Conservation (phyloP, 1,140 invertebrate genomes). For the Drosophila athabasca region DNA sequence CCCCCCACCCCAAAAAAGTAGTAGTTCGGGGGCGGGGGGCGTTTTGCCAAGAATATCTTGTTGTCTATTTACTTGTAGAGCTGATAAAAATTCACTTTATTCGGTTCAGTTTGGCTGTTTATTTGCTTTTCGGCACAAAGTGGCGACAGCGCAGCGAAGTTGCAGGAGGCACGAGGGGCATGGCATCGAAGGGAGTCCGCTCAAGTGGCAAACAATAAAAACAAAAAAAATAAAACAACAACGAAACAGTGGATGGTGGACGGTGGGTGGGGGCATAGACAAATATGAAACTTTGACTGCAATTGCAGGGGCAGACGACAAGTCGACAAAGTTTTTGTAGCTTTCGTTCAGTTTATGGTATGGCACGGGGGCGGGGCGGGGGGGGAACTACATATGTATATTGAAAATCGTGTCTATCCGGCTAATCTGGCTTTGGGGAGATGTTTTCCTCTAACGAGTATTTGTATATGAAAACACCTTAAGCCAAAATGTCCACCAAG, state of each 20-base stretch:
- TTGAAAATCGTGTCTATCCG: too few relatives aligned
- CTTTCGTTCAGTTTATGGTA: slow-evolving; percentile 2
- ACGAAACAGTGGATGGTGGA: too few relatives aligned
- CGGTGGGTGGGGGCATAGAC: slow-evolving; percentile 20
- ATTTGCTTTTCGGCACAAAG: slow-evolving; percentile 53
- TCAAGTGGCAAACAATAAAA: slow-evolving; percentile 59
- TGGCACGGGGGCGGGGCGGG: background rate
- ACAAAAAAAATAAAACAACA: slow-evolving; percentile 12
- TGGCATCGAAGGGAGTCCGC: slow-evolving; percentile 5
- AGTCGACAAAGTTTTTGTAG: slow-evolving; percentile 5
- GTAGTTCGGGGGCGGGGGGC: slow-evolving; percentile 21
- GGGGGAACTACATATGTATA: too few relatives aligned
- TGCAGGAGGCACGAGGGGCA: background rate
- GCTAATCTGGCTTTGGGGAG: too few relatives aligned
- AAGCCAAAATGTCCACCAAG: too few relatives aligned
- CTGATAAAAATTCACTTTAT: slow-evolving; percentile 80
- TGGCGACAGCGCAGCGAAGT: slow-evolving; percentile 32
- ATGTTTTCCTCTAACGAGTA: too few relatives aligned
- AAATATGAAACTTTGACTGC: slow-evolving; percentile 62
- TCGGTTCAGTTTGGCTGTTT: slow-evolving; percentile 66
- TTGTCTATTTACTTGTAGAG: slow-evolving; percentile 72
- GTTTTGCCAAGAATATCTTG: slow-evolving; percentile 67
- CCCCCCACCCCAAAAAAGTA: slow-evolving; percentile 8
- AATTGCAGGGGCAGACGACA: slow-evolving; percentile 19
- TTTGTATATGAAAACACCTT: too few relatives aligned